Evolutionary conservation across 2,797 vertebrate species (phyloP).

Genomic region (Sus cebifrons): DNA sequence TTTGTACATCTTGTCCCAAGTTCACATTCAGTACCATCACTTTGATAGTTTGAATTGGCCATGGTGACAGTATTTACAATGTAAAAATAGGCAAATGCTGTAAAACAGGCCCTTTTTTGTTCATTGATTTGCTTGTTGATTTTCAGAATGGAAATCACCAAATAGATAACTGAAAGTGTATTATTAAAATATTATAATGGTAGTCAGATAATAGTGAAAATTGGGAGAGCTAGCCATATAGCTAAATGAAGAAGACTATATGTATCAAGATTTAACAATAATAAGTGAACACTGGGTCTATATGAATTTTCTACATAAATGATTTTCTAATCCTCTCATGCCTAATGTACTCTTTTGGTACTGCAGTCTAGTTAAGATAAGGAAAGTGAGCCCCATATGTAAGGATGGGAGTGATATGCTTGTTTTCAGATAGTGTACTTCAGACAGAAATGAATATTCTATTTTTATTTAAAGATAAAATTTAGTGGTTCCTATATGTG

Average conservation of each 20-base stretch:
- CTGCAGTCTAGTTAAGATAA: not conserved
- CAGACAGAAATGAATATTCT: not conserved
- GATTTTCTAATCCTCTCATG: not conserved
- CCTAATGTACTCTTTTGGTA: not conserved
- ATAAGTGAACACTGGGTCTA: not conserved
- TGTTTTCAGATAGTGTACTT: not conserved
- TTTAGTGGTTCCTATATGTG: not conserved
- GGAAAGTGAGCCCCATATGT: not conserved
- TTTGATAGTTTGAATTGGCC: not conserved
- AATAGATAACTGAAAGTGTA: not conserved
- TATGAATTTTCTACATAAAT: not conserved
- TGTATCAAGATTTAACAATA: not conserved
- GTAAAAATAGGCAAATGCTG: not conserved
- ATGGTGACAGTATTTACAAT: not conserved
- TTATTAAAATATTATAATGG: not conserved
- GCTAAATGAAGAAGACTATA: not conserved
- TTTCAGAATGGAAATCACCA: slow-evolving; percentile 33
- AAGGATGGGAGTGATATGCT: not conserved
- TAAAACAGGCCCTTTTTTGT: not conserved
- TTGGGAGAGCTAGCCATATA: not conserved
- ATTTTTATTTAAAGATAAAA: slow-evolving; percentile 28
- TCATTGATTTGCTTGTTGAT: not conserved
- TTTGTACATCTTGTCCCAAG: not conserved
- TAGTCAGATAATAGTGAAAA: not conserved
- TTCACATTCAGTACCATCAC: not conserved